These are phyloP conservation scores for Acanthochromis polyacanthus DNA, from an alignment of 2,113 vertebrate genomes.

Conservation along the genomic window DNA sequence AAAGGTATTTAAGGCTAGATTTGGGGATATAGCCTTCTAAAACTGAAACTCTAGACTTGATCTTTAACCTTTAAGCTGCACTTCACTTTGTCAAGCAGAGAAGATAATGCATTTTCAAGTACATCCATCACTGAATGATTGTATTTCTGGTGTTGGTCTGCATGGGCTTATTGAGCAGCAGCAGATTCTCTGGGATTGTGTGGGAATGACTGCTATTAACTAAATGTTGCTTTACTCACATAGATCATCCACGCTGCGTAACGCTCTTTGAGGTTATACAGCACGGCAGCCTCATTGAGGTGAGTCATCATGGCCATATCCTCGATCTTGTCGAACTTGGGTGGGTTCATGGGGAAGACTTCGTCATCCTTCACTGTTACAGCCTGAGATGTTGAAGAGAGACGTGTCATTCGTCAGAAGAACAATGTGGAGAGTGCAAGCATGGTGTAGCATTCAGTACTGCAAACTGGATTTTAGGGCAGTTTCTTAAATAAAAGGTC, in stretches of 20 bases:
- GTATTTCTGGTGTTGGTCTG: background rate
- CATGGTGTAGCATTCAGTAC: background rate
- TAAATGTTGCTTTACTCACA: slow-evolving; percentile 67
- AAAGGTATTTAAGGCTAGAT: no score
- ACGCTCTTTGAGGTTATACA: slow-evolving; percentile 93
- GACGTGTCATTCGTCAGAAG: background rate
- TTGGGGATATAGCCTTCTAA: no score
- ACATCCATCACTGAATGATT: no score
- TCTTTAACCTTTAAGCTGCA: no score
- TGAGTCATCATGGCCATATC: slow-evolving; percentile 88
- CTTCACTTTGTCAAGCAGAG: no score
- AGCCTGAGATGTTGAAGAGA: slow-evolving; percentile 73
- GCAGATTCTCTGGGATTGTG: slow-evolving; percentile 6
- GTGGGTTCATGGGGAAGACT: slow-evolving; percentile 81
- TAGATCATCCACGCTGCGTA: slow-evolving; percentile 93
- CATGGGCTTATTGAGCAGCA: background rate
- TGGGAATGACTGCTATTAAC: background rate
- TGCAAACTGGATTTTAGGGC: no score
- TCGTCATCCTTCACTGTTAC: slow-evolving; percentile 85
- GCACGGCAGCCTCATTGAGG: slow-evolving; percentile 85
- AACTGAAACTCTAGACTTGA: no score
- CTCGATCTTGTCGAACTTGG: slow-evolving; percentile 84
- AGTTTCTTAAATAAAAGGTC: no score
- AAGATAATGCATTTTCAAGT: no score
- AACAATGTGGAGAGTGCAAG: background rate